Base-by-base conservation (phyloP, 2,113 vertebrate genomes). In the Corythaeola cristata region DNA sequence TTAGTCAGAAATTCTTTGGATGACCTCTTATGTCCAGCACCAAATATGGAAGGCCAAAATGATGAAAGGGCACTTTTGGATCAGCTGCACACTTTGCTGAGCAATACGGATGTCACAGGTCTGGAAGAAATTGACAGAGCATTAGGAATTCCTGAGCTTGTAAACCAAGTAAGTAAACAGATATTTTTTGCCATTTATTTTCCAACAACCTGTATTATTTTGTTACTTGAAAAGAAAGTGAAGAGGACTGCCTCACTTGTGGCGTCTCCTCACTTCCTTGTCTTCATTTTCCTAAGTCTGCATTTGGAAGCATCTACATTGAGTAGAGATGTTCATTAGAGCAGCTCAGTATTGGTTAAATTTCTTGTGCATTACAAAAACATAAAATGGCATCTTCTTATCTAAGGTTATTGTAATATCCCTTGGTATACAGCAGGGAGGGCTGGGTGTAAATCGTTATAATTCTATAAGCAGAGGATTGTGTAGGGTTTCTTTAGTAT, bases 81-180 rank as follows among this genome's bases (percentile, higher is more conserved):
- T 97, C 99, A 99, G 93, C 97, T 99, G 76, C 99, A 99, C 96
- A 99, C 99, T 5, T 97, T 99, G 49, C 97, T 99, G 85, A 99
- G 99, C 90, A 99, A 99, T 9, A 98, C 99, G 0, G 99, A 99
- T 93, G 98, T 98, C 91, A 99, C 98, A 9, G 97, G 99, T 44
- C 97, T 99, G 89, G 99, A 99, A 93, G 99, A 99, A 95, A 99
- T 99, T 20, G 99, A 99, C 95, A 98, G 99, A 96, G 99, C 99
- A 16, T 96, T 99, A 55, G 99, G 99, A 86, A 99, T 99, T 97
- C 99, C 99, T 76, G 99, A 99, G 84, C 99, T 99, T 56, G 99
- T 99, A 33, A 99, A 98, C 96, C 99, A 99, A 98, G 99, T 99
- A 97, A 89, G 96, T 33, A 41, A 58, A 39, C 22, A 30, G 55